Base-by-base conservation (phyloP, 2,113 vertebrate genomes). In the Sceloporus tristichus region DNA sequence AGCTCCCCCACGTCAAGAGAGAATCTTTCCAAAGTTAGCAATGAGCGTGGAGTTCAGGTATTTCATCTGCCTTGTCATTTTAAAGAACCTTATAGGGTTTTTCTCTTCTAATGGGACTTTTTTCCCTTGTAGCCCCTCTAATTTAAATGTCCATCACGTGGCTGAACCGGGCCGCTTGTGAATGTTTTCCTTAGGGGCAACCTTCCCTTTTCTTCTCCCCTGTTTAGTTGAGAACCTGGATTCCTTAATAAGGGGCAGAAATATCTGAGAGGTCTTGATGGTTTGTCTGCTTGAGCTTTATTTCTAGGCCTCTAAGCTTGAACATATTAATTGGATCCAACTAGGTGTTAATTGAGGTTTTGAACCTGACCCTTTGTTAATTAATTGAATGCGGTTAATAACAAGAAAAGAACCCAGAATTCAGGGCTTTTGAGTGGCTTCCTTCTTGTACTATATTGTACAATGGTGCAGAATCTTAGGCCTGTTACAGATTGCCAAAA, bases 211-310 rank as follows among this genome's bases (percentile, higher is more conserved):
- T 5, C 16, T n/a, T 19, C 29, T 21, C 27, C 53, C 56, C 38
- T 40, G 0, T 23, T 78, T 40, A 0, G 11, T 48, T 25, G 7
- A 25, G 18, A 0, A 0, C 0, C 1, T 21, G 38, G 27, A 77
- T 0, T 85, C 68, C 34, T 1, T 40, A 2, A 71, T 7, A 0
- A 1, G 56, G 1, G n/a, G 48, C n/a, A 38, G 70, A 40, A 40
- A 40, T 75, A 40, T 38, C 66, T 34, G 18, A 18, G 38, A 13
- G 34, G 23, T 25, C 59, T 27, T 27, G 74, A 16, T 66, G 9
- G 13, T 23, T 29, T 9, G 8, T n/a, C 18, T 79, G 53, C 23
- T 9, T 62, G 54, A 40, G 38, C 48, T 11, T 66, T 14, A 56
- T 79, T 70, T 40, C 42, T 34, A 8, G 9, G 25, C 27, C 38